Percentiles rank a stretch among this genome's conserved stretches.
Conservation (phyloP, 2,113 vertebrate species). For the Ictidomys tridecemlineatus region DNA sequence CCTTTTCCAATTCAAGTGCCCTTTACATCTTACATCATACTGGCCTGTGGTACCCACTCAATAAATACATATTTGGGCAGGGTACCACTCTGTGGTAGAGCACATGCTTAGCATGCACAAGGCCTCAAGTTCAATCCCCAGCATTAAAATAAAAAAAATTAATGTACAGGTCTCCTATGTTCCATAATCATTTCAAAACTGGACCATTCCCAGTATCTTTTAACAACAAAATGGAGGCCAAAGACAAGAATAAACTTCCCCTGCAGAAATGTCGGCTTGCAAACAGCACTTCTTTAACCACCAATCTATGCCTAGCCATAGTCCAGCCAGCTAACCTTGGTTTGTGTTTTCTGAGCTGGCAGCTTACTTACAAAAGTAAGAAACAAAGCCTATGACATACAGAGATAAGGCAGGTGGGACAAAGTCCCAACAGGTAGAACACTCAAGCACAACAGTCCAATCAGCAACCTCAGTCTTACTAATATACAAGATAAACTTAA, state of each 20-base stretch:
- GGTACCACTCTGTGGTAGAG: not conserved
- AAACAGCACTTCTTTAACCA: not conserved
- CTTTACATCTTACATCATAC: not conserved
- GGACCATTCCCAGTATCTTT: not conserved
- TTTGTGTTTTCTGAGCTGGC: not conserved
- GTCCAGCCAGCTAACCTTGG: not conserved
- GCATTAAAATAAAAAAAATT: not conserved
- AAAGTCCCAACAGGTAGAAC: not conserved
- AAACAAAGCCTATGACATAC: not conserved
- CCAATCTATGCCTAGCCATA: not conserved
- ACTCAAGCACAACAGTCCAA: not conserved
- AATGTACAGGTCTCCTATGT: not conserved
- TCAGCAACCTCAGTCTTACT: not conserved
- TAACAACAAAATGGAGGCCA: constrained; percentile 44
- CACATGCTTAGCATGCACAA: not conserved
- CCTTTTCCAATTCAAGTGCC: not conserved
- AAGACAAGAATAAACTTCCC: constrained; percentile 11
- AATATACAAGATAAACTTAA: not conserved
- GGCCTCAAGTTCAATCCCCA: not conserved
- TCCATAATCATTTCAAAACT: constrained; percentile 30
- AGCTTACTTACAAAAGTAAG: not conserved
- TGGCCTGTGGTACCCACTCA: not conserved
- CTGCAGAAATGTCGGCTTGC: not conserved
- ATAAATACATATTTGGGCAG: not conserved
- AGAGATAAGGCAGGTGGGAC: not conserved